Percentiles rank a stretch among this genome's conserved stretches.
Conservation (phyloP, 2,113 vertebrate genomes). For the Callithrix jacchus region DNA sequence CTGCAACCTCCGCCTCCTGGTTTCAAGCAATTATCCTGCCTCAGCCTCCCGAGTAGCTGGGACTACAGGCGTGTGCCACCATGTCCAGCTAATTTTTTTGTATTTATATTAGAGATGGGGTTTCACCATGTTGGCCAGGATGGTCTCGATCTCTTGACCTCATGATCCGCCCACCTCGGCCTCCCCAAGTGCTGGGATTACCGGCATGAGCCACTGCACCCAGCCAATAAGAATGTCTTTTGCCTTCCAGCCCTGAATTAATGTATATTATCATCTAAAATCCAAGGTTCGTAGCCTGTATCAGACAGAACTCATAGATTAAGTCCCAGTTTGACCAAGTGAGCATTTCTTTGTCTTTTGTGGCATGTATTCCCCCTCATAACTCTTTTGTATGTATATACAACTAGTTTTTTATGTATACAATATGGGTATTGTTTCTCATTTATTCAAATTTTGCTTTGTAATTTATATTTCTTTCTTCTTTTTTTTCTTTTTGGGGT, state of each 20-base stretch:
- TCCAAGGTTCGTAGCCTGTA: neutral
- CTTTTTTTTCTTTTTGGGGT: neutral
- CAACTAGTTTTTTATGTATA: neutral
- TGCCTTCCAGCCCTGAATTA: neutral
- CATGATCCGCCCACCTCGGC: too few relatives aligned
- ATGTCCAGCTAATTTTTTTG: too few relatives aligned
- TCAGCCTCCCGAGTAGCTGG: too few relatives aligned
- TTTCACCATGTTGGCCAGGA: too few relatives aligned
- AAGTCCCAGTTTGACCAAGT: neutral
- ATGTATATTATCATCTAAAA: neutral
- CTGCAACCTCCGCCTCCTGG: too few relatives aligned
- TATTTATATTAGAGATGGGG: too few relatives aligned
- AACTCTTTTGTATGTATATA: neutral
- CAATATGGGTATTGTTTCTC: neutral
- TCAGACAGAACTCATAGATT: neutral
- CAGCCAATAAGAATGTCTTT: neutral
- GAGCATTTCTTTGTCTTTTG: neutral
- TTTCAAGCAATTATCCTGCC: too few relatives aligned
- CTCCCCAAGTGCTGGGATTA: too few relatives aligned
- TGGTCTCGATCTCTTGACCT: too few relatives aligned
- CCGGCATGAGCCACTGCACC: too few relatives aligned
- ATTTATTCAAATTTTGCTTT: slow-evolving; percentile 26
- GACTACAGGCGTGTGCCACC: too few relatives aligned
- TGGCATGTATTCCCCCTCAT: neutral
- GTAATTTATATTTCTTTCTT: neutral